Base-by-base conservation (phyloP, 2,113 vertebrate species). In the Tragelaphus imberbis region DNA sequence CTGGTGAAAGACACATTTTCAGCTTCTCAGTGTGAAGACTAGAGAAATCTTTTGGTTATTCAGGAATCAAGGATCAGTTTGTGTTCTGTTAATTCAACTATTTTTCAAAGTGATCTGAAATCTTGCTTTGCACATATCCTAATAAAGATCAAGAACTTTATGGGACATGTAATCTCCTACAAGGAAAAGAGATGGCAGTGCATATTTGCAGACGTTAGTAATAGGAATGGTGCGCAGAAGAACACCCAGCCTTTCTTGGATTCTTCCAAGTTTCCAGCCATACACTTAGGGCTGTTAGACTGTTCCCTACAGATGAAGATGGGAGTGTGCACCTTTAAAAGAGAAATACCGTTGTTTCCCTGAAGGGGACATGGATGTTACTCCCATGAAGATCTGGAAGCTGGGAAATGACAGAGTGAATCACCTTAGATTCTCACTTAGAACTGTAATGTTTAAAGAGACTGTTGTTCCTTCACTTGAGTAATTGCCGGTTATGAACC, bases 21-120 rank as follows among this genome's bases (percentile, higher is more conserved):
- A 92, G 82, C 80, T 96, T 80, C 51, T 91, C 25, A 53, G 6
- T 56, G 19, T 93, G 91, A 94, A 59, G 19, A 86, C 53, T 59
- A 51, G 61, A 97, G 75, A 92, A 84, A 59, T 94, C 75, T 59
- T 81, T 90, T 94, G 40, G 16, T 91, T 96, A 84, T 84, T 95
- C 40, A 77, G 65, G 53, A 75, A 49, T 90, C 4, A 27, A 85
- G 47, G 27, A 71, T 92, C 65, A 91, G 36, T 61, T 81, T 91
- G 81, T 84, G 19, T 33, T 28, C 27, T 91, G 6, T 94, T 79
- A 33, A 92, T 56, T 93, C 36, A 75, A 2, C 68, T 61, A 7
- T 11, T 92, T 96, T 94, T 94, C 2, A 13, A 59, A 91, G 44
- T 47, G 40, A 80, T 86, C 33, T 79, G n/a, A 85, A 14, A 15